These are phyloP conservation scores for Cryptoleucopteryx plumbea DNA, from an alignment of 2,113 vertebrate species.

Conservation along the genomic window DNA sequence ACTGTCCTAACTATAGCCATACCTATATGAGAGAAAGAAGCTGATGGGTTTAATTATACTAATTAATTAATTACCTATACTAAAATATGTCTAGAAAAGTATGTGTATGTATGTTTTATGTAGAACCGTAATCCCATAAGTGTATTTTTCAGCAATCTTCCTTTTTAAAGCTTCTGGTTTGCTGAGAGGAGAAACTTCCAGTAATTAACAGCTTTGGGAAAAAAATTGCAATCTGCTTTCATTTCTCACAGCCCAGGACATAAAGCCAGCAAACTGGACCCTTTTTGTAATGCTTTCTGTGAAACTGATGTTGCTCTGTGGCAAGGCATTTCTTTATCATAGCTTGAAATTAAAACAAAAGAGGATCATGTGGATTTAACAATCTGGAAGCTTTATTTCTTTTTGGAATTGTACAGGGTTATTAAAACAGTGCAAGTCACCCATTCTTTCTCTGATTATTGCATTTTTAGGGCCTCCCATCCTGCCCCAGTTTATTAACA, in stretches of 20 bases:
- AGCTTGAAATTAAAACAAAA: not conserved
- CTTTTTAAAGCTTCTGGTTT: not conserved
- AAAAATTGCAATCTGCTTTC: not conserved
- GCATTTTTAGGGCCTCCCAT: not conserved
- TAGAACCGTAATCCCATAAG: not conserved
- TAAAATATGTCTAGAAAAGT: not conserved
- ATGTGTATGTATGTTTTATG: not conserved
- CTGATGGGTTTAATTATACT: not conserved
- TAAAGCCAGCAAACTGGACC: not conserved
- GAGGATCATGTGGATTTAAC: not conserved
- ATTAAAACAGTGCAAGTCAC: not conserved
- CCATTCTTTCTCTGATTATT: not conserved
- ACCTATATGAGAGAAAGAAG: not conserved
- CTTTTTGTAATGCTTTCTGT: not conserved
- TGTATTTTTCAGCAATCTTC: not conserved
- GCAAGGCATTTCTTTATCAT: not conserved
- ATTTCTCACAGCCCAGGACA: not conserved
- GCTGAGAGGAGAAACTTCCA: not conserved
- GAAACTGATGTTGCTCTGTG: not conserved
- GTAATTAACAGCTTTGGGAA: not conserved
- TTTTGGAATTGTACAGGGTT: not conserved
- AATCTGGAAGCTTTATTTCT: not conserved
- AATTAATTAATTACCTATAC: not conserved
- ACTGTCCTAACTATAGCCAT: not conserved
- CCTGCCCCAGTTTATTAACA: not conserved